Base-by-base conservation (phyloP, 2,888 invertebrate genomes). In the Agrochola lota region DNA sequence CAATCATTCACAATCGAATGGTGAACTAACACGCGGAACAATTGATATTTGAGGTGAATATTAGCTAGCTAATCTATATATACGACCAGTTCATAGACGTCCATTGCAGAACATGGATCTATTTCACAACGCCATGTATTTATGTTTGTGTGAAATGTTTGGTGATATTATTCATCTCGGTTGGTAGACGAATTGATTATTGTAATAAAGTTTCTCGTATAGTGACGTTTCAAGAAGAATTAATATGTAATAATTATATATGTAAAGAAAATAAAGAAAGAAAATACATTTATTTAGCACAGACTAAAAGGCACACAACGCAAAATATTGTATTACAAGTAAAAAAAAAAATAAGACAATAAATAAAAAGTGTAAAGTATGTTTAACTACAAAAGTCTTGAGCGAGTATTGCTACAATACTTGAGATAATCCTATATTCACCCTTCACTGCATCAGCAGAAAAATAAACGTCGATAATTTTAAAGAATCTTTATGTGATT, bases 11-110 rank as follows among this genome's bases (percentile, higher is more conserved):
- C 64, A 46, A 52, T 62, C 49, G 71, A 64, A 57, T 79, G 40
- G n/a, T 43, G 26, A 40, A 67, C 26, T 30, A 59, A 60, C 63
- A 68, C 7, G 43, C 15, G n/a, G 15, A 74, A 74, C 71, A 66
- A 81, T 67, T 71, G 67, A 78, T 74, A 60, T 80, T 84, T 59
- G 52, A 71, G 68, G 64, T 40, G 74, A 52, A 81, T 59, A 55
- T 63, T 71, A 30, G 57, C 81, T 49, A 30, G 57, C 81, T 49
- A 8, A 40, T 71, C 59, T 46, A n/a, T 23, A 5, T 72, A 52
- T 26, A 35, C 4, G 11, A 55, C 80, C 20, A 26, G 23, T 17
- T 63, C 11, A 49, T 35, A 23, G 7, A 52, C n/a, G 8, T 40
- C n/a, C 0, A 40, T 62, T 26, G 43, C 6, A 63, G 26, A 43